Conservation (phyloP, 2,797 vertebrate genomes). For the Scarus forsteni region DNA sequence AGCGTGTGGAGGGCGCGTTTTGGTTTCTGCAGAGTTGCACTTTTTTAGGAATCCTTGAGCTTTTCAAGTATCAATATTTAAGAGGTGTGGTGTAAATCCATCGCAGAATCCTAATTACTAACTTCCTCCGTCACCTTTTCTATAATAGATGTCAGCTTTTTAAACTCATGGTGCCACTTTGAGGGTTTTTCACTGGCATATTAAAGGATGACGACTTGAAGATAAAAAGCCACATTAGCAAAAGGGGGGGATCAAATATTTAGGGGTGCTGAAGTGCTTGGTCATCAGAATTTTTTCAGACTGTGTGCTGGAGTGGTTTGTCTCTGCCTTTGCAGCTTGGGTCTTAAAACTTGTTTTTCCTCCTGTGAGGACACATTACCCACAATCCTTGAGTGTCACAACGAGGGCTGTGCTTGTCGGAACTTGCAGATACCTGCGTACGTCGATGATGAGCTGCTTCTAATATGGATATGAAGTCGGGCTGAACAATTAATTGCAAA, state of each 20-base stretch:
- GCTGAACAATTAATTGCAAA: no score
- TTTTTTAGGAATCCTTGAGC: no score
- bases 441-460: no score
- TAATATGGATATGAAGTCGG: no score
- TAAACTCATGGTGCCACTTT: neutral
- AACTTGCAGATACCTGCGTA: no score
- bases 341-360: no score
- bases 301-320: no score
- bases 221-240: conserved; percentile 6
- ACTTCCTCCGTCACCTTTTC: neutral
- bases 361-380: no score
- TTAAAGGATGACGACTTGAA: neutral
- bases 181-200: conserved; percentile 11
- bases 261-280: neutral
- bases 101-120: neutral
- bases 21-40: neutral
- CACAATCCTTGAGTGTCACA: no score
- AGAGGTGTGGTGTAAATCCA: neutral
- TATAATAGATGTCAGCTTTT: neutral
- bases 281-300: no score
- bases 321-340: no score
- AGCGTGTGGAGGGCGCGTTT: neutral
- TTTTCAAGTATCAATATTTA: neutral
- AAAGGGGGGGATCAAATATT: conserved; percentile 7
- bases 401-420: no score